Conservation (phyloP, 2,113 vertebrate genomes). For the Lepidothrix coronata region DNA sequence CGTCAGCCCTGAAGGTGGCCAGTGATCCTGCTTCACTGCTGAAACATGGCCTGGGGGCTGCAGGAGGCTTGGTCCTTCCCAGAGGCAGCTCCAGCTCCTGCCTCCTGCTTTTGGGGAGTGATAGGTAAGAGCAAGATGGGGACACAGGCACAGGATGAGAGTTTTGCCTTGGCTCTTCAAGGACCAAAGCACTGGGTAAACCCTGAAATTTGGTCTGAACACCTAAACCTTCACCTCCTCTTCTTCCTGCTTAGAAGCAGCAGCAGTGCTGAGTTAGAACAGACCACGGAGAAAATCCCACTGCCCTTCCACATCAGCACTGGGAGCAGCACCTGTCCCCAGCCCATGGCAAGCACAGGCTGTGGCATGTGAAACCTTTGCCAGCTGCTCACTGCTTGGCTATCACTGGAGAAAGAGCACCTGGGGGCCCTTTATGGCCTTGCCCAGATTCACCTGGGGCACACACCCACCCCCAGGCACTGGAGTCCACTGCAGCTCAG, state of each 20-base stretch:
- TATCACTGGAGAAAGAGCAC: not conserved
- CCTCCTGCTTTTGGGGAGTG: rapidly evolving
- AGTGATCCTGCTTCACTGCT: not conserved
- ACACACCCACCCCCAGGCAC: rapidly evolving
- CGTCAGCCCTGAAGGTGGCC: not conserved
- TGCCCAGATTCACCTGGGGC: not conserved
- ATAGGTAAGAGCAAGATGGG: not conserved
- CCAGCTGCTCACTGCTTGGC: not conserved
- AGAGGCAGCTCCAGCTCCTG: not conserved
- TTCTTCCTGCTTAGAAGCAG: not conserved
- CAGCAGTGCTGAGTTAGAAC: not conserved
- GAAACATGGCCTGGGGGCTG: not conserved
- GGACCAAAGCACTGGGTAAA: not conserved
- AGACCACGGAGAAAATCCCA: not conserved
- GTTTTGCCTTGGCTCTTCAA: not conserved
- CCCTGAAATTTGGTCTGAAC: not conserved
- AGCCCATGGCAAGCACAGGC: not conserved
- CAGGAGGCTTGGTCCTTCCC: not conserved
- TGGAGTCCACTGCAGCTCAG: not conserved
- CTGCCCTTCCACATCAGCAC: not conserved
- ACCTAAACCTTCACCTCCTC: not conserved
- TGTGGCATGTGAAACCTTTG: rapidly evolving
- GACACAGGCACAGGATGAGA: not conserved
- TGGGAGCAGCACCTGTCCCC: not conserved
- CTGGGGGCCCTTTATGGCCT: not conserved